phyloP scores from a whole-genome alignment of 2,888 invertebrate genomes.

The Aproaerema taeniolella region DNA sequence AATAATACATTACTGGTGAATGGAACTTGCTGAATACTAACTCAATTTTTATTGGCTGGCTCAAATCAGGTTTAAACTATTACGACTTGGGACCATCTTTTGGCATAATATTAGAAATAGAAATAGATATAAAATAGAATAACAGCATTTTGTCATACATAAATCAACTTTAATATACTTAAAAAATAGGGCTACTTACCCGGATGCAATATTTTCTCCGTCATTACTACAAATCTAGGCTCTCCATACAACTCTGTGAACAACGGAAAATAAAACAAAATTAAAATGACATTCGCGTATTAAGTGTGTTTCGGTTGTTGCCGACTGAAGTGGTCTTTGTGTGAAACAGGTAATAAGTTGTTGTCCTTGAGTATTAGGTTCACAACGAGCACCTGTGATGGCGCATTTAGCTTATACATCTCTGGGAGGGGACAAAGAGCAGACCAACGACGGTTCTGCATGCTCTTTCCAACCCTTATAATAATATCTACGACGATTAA shows the following conservation, averaged over 20 bases:
- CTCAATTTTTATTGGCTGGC: no score
- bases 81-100: no score
- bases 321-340: slow-evolving; percentile 9
- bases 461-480: slow-evolving; percentile 26
- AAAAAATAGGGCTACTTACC: slow-evolving; percentile 78
- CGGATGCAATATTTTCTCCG: slow-evolving; percentile 88
- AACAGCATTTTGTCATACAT: no score
- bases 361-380: slow-evolving; percentile 26
- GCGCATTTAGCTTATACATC: slow-evolving; percentile 12
- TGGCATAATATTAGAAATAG: no score
- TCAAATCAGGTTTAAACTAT: no score
- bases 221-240: slow-evolving; percentile 82
- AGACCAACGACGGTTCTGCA: not conserved
- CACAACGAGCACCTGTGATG: slow-evolving; percentile 22
- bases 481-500: no score
- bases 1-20: not conserved
- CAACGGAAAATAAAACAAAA: slow-evolving; percentile 24
- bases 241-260: slow-evolving; percentile 78
- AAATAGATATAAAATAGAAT: no score
- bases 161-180: no score
- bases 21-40: no score
- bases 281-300: slow-evolving; percentile 9
- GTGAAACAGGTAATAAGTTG: slow-evolving; percentile 19
- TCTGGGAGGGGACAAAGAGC: slow-evolving; percentile 2
- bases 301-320: slow-evolving; percentile 9